phyloP scores from a whole-genome alignment of 37 sponge, comb jelly and placozoan genomes.

The Mnemiopsis leidyi region DNA sequence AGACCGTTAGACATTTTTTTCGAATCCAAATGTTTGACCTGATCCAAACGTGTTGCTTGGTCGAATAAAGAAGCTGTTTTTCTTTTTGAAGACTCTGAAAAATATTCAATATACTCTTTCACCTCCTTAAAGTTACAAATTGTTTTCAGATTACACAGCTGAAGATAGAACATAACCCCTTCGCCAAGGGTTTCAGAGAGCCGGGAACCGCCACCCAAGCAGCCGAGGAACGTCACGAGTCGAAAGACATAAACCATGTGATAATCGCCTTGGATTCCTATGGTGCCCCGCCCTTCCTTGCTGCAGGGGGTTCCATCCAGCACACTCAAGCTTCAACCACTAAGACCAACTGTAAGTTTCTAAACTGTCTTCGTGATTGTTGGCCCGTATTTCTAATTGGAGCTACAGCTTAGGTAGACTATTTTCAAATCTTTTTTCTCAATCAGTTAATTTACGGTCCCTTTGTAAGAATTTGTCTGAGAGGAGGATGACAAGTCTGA shows the following conservation, averaged over 20 bases:
- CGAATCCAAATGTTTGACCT: too few relatives aligned
- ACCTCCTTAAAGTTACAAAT: too few relatives aligned
- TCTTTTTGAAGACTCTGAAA: too few relatives aligned
- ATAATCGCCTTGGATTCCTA: constrained; percentile 50
- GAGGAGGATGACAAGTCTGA: background rate
- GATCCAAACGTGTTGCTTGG: too few relatives aligned
- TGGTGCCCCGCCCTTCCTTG: constrained; percentile 58
- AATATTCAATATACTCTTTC: too few relatives aligned
- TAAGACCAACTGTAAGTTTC: constrained; percentile 22
- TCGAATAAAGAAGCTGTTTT: too few relatives aligned
- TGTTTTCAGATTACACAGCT: constrained; percentile 79
- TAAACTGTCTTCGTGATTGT: background rate
- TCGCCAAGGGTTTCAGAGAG: constrained; percentile 79
- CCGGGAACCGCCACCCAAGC: constrained; percentile 63
- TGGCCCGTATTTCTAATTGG: background rate
- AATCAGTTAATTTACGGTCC: too few relatives aligned
- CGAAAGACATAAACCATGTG: constrained; percentile 57
- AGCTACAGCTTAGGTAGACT: too few relatives aligned
- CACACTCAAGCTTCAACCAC: constrained; percentile 38
- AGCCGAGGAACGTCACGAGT: constrained; percentile 62
- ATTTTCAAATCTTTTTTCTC: too few relatives aligned
- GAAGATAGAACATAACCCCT: constrained; percentile 82
- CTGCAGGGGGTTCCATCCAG: constrained; percentile 55
- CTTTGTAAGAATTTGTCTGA: background rate
- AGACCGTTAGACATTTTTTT: too few relatives aligned